Evolutionary conservation across 2,888 invertebrate genomes (phyloP).

Genomic region (Piscicola geometra): DNA sequence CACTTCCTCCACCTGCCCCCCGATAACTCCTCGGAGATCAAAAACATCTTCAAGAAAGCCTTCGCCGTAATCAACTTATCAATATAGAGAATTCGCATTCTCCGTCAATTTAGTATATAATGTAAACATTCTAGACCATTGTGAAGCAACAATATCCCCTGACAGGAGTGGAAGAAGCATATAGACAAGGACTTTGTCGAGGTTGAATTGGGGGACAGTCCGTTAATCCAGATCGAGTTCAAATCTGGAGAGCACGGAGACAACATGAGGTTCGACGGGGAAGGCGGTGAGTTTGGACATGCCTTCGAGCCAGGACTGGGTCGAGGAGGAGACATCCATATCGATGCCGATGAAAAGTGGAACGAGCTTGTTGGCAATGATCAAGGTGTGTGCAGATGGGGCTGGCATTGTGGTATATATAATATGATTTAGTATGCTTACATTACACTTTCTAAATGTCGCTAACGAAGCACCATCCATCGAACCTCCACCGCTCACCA

Average conservation of each 20-base stretch:
- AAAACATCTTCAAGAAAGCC: neutral
- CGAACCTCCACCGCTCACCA: too few relatives aligned
- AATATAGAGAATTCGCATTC: too few relatives aligned
- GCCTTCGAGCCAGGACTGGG: conserved; percentile 2
- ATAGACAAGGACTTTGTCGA: neutral
- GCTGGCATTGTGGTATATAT: too few relatives aligned
- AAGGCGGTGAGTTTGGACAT: conserved; percentile 18
- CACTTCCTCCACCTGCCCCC: neutral
- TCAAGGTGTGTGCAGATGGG: neutral
- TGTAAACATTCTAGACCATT: too few relatives aligned
- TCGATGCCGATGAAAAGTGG: conserved; percentile 18
- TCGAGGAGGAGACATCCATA: conserved; percentile 23
- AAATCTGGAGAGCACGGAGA: conserved; percentile 15
- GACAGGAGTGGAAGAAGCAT: neutral
- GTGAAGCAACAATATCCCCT: too few relatives aligned
- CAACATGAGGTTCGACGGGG: conserved; percentile 15
- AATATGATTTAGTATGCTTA: too few relatives aligned
- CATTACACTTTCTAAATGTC: too few relatives aligned
- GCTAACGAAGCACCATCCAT: too few relatives aligned
- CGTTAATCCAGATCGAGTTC: conserved; percentile 4
- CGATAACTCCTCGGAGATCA: neutral
- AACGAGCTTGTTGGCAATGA: neutral
- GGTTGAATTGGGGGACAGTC: neutral
- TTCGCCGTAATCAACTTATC: neutral
- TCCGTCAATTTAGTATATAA: too few relatives aligned